Evolutionary conservation across 2,113 vertebrate genomes (phyloP).

Genomic region (Vombatus ursinus): DNA sequence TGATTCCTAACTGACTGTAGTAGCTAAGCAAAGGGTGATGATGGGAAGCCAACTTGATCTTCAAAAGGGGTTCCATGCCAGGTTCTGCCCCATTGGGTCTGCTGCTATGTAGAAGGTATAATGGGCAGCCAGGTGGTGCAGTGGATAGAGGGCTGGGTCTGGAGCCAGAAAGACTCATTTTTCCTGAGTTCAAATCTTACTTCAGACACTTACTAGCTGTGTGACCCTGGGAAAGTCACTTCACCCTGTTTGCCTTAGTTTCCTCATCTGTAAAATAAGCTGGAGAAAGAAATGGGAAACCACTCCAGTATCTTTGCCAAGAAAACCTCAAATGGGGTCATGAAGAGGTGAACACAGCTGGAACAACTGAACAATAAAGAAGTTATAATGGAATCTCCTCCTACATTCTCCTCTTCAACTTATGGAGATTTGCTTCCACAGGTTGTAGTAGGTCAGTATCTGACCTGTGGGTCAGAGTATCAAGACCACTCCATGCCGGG

Average conservation of each 20-base stretch:
- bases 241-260: neutral
- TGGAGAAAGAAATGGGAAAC: neutral
- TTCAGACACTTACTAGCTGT: neutral
- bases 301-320: neutral
- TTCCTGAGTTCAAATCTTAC: neutral
- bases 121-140: too few relatives aligned
- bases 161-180: neutral
- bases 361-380: neutral
- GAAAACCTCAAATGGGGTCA: neutral
- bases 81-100: too few relatives aligned
- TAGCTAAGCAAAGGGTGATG: too few relatives aligned
- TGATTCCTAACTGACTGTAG: too few relatives aligned
- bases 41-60: too few relatives aligned
- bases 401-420: neutral
- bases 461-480: neutral
- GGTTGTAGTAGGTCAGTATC: neutral
- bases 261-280: neutral
- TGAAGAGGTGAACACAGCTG: neutral
- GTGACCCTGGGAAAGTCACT: neutral
- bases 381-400: neutral
- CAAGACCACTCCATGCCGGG: neutral
- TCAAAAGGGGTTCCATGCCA: too few relatives aligned
- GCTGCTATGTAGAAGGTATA: too few relatives aligned
- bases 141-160: too few relatives aligned
- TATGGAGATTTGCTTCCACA: neutral